Base-by-base conservation (phyloP, 2,113 vertebrate genomes). In the Bubo scandiacus region DNA sequence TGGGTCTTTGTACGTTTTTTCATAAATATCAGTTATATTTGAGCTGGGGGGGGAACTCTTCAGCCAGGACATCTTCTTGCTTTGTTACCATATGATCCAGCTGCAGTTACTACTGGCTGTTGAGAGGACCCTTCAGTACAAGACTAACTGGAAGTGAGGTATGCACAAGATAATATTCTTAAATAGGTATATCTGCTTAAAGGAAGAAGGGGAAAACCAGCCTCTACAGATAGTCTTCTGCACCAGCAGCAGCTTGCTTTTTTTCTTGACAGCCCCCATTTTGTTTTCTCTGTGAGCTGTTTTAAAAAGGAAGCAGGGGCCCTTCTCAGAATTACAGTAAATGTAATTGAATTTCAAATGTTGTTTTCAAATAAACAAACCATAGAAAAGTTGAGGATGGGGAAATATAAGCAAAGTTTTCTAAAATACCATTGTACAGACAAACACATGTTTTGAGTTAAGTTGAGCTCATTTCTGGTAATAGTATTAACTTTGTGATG, bases 371-470 rank as follows among this genome's bases (percentile, higher is more conserved):
- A 91, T 72, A 95, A 94, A 88, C 49, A 96, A 91, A 59, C 42
- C 57, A 54, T 75, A 91, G 86, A 91, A 91, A 94, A 68, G 22
- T 22, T 88, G 88, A 93, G 34, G 32, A 75, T 86, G 72, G 63
- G 6, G 61, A 93, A 89, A 91, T 79, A 84, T 4, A 92, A 83
- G 34, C 43, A 78, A 78, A 83, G 26, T 75, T 96, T 86, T 91
- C 65, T 81, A 58, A 96, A 94, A 94, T 81, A 49, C 30, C 5
- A 3, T 93, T 84, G 61, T 84, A 52, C 61, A 84, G 52, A 43
- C 59, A 87, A 86, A 85, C 96, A 96, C 54, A 27, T 94, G 96
- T 94, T 96, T 95, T 81, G 38, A 75, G 52, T 97, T 97, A 93
- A 86, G 51, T 67, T 81, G 54, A 92, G 57, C 73, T 94, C 68